Conservation (phyloP, 2,797 vertebrate genomes). For the Astyanax mexicanus region DNA sequence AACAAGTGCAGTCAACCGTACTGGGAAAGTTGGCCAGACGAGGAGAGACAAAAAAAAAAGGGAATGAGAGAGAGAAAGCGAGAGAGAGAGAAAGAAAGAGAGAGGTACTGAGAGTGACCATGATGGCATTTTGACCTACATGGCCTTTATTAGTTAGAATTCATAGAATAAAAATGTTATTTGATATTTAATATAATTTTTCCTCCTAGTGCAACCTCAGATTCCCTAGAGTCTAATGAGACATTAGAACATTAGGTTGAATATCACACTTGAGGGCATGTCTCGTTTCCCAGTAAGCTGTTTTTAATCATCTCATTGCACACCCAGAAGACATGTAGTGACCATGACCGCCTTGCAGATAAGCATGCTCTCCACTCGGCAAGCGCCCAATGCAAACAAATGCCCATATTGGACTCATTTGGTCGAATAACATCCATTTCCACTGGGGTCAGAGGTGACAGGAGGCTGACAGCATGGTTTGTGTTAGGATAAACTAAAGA, state of each 20-base stretch:
- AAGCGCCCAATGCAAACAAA: constrained; percentile 39
- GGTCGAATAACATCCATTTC: constrained; percentile 70
- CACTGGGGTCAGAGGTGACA: constrained; percentile 63
- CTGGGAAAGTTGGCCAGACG: constrained; percentile 41
- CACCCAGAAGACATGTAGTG: constrained; percentile 42
- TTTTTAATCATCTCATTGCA: constrained; percentile 10
- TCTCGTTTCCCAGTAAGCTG: constrained; percentile 20
- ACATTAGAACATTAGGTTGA: not conserved
- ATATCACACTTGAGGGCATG: not conserved
- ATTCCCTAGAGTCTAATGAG: not conserved
- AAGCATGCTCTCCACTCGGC: not conserved
- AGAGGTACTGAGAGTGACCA: too few species aligned
- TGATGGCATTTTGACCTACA: too few species aligned
- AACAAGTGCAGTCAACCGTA: constrained; percentile 46
- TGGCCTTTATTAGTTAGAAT: too few species aligned
- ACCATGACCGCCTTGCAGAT: constrained; percentile 26
- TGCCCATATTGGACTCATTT: constrained; percentile 66
- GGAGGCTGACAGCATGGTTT: constrained; percentile 58
- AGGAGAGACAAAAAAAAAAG: not conserved
- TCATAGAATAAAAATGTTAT: too few species aligned
- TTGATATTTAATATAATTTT: not conserved
- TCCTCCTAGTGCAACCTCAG: too few species aligned
- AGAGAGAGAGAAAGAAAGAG: too few species aligned
- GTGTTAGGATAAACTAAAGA: constrained; percentile 46
- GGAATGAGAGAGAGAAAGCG: constrained; percentile 1